Conservation (phyloP, 2,113 vertebrate genomes). For the Myotis davidii region DNA sequence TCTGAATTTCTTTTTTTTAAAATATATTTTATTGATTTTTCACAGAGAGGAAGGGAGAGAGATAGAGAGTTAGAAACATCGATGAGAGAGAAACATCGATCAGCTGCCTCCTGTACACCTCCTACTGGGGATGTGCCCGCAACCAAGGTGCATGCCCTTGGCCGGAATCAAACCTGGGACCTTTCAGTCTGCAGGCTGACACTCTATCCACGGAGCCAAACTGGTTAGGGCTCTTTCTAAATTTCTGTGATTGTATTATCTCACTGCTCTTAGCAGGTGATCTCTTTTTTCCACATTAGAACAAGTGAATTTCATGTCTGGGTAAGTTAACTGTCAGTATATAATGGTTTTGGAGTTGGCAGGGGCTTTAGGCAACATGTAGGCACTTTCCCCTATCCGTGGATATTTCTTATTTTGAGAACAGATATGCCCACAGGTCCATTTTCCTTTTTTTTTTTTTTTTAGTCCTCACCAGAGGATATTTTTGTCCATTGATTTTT, state of each 20-base stretch:
- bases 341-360: not conserved
- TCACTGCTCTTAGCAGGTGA: not conserved
- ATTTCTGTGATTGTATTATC: not conserved
- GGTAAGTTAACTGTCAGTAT: not conserved
- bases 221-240: not conserved
- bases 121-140: too few relatives aligned
- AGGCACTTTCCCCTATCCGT: not conserved
- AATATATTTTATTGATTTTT: too few relatives aligned
- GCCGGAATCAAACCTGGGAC: too few relatives aligned
- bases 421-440: not conserved
- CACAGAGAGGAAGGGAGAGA: too few relatives aligned
- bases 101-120: too few relatives aligned
- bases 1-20: not conserved
- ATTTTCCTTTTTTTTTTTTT: not conserved
- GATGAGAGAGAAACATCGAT: too few relatives aligned
- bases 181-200: too few relatives aligned
- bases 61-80: too few relatives aligned
- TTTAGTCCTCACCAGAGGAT: too few relatives aligned
- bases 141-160: too few relatives aligned
- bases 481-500: too few relatives aligned
- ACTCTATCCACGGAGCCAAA: too few relatives aligned
- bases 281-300: not conserved
- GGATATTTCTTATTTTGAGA: slow-evolving; percentile 43
- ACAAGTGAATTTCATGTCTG: not conserved
- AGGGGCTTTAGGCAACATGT: not conserved